phyloP scores from a whole-genome alignment of 2,113 vertebrate species.

The Microtus pennsylvanicus region DNA sequence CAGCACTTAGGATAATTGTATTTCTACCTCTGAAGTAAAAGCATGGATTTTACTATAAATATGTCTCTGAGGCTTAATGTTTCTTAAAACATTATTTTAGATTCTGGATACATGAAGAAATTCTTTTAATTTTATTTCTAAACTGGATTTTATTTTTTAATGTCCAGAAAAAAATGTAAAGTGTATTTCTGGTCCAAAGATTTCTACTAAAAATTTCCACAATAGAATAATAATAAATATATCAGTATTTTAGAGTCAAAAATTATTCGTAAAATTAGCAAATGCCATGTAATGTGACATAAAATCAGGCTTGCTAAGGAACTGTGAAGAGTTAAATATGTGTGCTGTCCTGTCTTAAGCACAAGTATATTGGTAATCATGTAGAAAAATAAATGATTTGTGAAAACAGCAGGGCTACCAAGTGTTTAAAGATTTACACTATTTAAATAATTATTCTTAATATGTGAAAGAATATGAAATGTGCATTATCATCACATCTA shows the following conservation, averaged over 20 bases:
- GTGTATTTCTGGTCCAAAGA: conserved; percentile 23
- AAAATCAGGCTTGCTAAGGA: conserved; percentile 5
- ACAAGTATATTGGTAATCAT: neutral
- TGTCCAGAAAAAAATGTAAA: neutral
- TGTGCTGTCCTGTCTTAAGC: neutral
- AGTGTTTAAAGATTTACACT: conserved; percentile 5
- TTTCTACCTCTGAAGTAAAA: conserved; percentile 35
- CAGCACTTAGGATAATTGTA: conserved; percentile 9
- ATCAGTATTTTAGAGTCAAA: conserved; percentile 37
- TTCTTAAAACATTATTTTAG: conserved; percentile 33
- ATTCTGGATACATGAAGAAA: conserved; percentile 3
- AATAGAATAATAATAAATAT: conserved; percentile 9
- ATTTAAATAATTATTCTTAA: conserved; percentile 3
- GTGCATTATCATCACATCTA: neutral
- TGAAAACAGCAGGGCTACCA: conserved; percentile 3
- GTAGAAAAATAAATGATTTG: conserved; percentile 29
- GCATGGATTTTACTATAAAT: neutral
- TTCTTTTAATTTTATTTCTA: conserved; percentile 56
- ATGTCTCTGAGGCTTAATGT: neutral
- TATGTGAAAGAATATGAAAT: neutral
- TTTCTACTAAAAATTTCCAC: conserved; percentile 41
- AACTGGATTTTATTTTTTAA: conserved; percentile 8
- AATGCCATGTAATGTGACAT: neutral
- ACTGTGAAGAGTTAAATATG: conserved; percentile 26
- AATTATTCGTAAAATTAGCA: conserved; percentile 36